These are phyloP conservation scores for Zosterops hypoxanthus DNA, from an alignment of 2,113 vertebrate genomes.

Conservation along the genomic window DNA sequence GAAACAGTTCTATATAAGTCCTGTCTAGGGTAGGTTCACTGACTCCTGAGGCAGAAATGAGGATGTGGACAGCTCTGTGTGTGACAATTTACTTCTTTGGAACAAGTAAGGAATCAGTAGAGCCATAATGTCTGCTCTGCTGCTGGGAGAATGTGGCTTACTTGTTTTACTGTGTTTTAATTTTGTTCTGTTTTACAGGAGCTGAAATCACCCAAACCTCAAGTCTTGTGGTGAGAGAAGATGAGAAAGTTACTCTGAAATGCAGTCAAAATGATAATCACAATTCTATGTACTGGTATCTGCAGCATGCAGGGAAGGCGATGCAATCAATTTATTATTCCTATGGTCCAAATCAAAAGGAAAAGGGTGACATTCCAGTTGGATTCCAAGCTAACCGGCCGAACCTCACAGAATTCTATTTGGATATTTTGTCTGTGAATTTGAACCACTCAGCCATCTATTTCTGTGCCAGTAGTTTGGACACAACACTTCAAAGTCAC, in stretches of 20 bases:
- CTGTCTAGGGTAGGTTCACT: background rate
- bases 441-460: conserved; percentile 38
- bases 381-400: background rate
- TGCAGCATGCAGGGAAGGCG: background rate
- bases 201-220: conserved; percentile 15
- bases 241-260: background rate
- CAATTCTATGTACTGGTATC: conserved; percentile 13
- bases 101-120: conserved; percentile 29
- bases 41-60: background rate
- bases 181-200: background rate
- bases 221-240: background rate
- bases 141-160: background rate
- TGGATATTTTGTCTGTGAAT: conserved; percentile 29
- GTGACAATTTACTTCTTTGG: conserved; percentile 26
- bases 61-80: background rate
- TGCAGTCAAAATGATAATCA: conserved; percentile 29
- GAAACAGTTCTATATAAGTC: background rate
- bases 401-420: background rate
- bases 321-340: background rate
- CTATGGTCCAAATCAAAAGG: fast-evolving
- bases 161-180: background rate
- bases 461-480: conserved; percentile 60
- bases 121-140: background rate
- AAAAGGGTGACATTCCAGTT: background rate
- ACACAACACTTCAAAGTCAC: conserved; percentile 42